phyloP scores from a whole-genome alignment of 2,797 vertebrate genomes.

The Hydrophis major region DNA sequence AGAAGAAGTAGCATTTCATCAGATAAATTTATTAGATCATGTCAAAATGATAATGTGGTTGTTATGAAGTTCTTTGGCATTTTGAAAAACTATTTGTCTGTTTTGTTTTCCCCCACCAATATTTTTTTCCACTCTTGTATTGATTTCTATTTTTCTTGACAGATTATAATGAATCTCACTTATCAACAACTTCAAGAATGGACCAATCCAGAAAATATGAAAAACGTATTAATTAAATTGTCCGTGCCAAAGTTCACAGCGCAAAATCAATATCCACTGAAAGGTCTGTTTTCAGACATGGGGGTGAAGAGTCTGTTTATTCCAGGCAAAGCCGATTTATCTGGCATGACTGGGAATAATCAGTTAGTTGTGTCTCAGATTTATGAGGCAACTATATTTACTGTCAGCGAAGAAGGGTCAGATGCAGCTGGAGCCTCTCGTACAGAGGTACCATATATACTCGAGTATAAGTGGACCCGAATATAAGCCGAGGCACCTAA shows the following conservation, averaged over 20 bases:
- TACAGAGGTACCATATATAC: neutral
- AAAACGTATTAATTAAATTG: conserved; percentile 66
- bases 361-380: conserved; percentile 78
- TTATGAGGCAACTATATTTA: conserved; percentile 69
- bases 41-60: neutral
- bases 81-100: neutral
- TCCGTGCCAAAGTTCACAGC: conserved; percentile 79
- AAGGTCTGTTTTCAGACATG: conserved; percentile 72
- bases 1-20: neutral
- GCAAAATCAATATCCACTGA: conserved; percentile 78
- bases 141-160: neutral
- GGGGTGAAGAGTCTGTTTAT: conserved; percentile 83
- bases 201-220: conserved; percentile 76
- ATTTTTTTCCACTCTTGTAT: neutral
- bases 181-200: conserved; percentile 69
- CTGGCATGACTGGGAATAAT: conserved; percentile 76
- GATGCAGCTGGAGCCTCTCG: conserved; percentile 79
- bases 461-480: no score
- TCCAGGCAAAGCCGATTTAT: conserved; percentile 72
- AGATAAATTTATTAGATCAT: neutral
- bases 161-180: conserved; percentile 62
- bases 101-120: neutral
- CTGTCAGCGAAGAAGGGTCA: conserved; percentile 86
- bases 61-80: neutral
- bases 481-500: no score